phyloP scores from a whole-genome alignment of 2,888 invertebrate species.

The Leptinotarsa rubiginosa region DNA sequence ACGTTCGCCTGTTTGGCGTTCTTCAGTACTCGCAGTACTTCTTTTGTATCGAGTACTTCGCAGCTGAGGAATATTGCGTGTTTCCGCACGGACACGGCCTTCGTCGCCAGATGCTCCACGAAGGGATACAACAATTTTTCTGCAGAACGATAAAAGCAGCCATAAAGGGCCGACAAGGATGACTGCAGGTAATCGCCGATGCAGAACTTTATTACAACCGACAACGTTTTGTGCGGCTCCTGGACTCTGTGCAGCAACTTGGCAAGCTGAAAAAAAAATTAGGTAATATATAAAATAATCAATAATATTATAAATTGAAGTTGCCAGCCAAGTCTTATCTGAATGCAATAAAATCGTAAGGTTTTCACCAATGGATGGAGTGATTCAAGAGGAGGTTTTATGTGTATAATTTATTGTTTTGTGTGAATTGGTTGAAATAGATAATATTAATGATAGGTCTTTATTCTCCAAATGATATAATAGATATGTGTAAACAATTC shows the following conservation, averaged over 20 bases:
- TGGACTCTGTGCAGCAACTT: constrained; percentile 35
- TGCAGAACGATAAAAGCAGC: constrained; percentile 44
- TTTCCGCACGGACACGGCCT: constrained; percentile 49
- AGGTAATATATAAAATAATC: no score
- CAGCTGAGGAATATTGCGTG: constrained; percentile 49
- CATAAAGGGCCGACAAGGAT: constrained; percentile 45
- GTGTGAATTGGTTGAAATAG: no score
- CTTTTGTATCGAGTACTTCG: constrained; percentile 37
- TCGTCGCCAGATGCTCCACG: constrained; percentile 40
- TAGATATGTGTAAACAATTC: no score
- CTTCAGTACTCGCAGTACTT: constrained; percentile 33
- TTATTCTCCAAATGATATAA: no score
- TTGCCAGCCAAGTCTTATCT: no score
- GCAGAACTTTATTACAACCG: constrained; percentile 45
- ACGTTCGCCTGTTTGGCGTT: constrained; percentile 34
- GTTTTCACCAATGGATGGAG: no score
- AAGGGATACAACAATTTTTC: constrained; percentile 41
- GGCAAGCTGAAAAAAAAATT: constrained; percentile 17
- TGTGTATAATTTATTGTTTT: no score
- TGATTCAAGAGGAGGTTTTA: no score
- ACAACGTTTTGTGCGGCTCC: constrained; percentile 38
- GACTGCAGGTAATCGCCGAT: constrained; percentile 49
- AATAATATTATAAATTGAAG: no score
- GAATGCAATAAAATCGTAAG: no score
- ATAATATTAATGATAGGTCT: no score